Conservation (phyloP, 2,797 vertebrate genomes). For the Chelon labrosus region DNA sequence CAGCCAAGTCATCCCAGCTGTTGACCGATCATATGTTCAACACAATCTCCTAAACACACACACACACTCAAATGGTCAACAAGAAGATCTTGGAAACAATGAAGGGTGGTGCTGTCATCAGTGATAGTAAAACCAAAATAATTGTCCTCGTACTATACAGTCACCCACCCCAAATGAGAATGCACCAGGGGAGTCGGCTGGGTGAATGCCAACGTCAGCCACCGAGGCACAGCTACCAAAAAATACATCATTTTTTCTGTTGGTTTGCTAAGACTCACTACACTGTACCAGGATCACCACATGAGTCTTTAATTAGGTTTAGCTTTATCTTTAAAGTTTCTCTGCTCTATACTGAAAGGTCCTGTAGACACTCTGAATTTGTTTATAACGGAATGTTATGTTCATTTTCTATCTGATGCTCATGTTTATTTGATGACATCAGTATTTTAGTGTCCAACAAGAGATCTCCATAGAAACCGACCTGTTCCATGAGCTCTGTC, state of each 20-base stretch:
- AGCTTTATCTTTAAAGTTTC: neutral
- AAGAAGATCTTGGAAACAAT: constrained; percentile 16
- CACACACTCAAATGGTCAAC: constrained; percentile 17
- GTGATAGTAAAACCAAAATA: constrained; percentile 14
- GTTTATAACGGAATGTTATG: neutral
- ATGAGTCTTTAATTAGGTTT: neutral
- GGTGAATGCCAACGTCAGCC: neutral
- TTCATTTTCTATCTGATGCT: constrained; percentile 3
- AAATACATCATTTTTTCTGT: neutral
- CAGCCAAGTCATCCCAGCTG: constrained; percentile 65
- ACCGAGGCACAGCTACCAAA: neutral
- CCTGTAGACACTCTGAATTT: neutral
- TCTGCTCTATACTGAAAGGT: neutral
- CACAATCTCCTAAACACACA: constrained; percentile 7
- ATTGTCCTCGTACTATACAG: constrained; percentile 13
- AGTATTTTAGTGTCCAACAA: constrained; percentile 4
- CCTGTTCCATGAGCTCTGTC: constrained; percentile 41
- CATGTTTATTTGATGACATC: neutral
- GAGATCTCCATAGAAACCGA: constrained; percentile 12
- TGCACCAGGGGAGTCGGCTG: neutral
- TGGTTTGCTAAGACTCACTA: neutral
- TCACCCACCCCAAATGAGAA: constrained; percentile 3
- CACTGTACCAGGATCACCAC: neutral
- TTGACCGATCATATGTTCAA: constrained; percentile 50
- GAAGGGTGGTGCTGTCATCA: constrained; percentile 14